A percentile compares a stretch with the other conserved stretches of the same genome.
phyloP scores from a whole-genome alignment of 2,797 vertebrate genomes.

The Catamblyrhynchus diadema region DNA sequence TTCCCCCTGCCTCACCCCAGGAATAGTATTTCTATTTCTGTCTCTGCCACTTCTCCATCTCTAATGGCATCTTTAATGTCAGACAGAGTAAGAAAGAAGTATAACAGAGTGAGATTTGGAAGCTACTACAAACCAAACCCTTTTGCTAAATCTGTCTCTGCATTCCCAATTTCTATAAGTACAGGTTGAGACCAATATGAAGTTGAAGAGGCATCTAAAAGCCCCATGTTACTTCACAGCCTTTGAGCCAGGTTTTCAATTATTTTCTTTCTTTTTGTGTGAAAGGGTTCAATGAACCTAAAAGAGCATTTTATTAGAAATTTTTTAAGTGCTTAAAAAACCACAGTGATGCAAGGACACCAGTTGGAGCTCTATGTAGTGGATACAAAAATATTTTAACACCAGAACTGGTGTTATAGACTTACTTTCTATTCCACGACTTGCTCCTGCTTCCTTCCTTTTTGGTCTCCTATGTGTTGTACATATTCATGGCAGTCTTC shows the following conservation, averaged over 20 bases:
- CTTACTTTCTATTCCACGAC: not conserved
- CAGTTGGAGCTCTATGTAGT: not conserved
- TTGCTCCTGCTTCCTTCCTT: not conserved
- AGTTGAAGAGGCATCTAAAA: not conserved
- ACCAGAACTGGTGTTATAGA: not conserved
- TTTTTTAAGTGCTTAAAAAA: not conserved
- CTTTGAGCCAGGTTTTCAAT: not conserved
- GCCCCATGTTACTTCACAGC: not conserved
- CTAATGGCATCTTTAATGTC: not conserved
- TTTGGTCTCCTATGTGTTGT: rapidly evolving
- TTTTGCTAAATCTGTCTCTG: not conserved
- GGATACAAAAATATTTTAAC: not conserved
- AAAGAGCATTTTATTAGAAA: not conserved
- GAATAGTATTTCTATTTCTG: not conserved
- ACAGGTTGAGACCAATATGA: not conserved
- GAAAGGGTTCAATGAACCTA: not conserved
- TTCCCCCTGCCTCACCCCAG: not conserved
- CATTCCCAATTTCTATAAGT: not conserved
- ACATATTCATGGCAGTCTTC: not conserved
- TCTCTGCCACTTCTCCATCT: not conserved
- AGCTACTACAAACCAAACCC: not conserved
- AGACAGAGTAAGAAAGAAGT: not conserved
- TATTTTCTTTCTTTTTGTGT: not conserved
- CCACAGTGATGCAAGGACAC: not conserved
- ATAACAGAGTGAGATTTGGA: not conserved